Conservation (phyloP, 2,797 vertebrate species). For the Mastacembelus armatus region DNA sequence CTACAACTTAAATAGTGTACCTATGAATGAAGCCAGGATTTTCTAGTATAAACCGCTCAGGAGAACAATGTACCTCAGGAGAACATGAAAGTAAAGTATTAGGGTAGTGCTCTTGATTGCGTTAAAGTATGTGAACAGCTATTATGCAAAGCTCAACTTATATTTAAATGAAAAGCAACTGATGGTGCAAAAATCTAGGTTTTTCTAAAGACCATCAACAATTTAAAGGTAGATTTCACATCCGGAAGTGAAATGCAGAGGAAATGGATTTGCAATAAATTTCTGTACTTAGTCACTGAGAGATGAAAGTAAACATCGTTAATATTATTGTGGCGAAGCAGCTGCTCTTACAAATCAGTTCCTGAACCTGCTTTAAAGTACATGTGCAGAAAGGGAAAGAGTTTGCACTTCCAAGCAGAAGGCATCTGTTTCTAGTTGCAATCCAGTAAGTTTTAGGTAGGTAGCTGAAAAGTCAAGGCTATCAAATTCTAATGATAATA, state of each 20-base stretch:
- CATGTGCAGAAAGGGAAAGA: neutral
- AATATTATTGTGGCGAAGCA: conserved; percentile 2
- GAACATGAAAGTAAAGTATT: too few species aligned
- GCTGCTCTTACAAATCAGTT: conserved; percentile 8
- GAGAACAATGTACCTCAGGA: too few species aligned
- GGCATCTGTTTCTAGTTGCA: neutral
- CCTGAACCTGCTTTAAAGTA: neutral
- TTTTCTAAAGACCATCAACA: neutral
- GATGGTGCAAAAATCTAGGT: neutral
- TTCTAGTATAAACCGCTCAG: too few species aligned
- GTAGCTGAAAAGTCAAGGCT: neutral
- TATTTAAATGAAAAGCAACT: neutral
- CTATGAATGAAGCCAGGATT: too few species aligned
- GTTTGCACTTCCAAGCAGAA: neutral
- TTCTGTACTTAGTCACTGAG: conserved; percentile 19
- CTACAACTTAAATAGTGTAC: too few species aligned
- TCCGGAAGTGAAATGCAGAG: neutral
- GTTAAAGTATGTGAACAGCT: neutral
- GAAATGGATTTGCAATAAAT: conserved; percentile 26
- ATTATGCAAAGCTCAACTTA: neutral
- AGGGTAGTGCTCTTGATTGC: too few species aligned
- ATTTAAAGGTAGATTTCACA: neutral
- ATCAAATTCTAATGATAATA: neutral
- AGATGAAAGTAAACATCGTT: conserved; percentile 17
- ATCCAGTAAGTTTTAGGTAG: neutral